These are phyloP conservation scores for Struthio camelus DNA, from an alignment of 2,113 vertebrate species.

Conservation along the genomic window DNA sequence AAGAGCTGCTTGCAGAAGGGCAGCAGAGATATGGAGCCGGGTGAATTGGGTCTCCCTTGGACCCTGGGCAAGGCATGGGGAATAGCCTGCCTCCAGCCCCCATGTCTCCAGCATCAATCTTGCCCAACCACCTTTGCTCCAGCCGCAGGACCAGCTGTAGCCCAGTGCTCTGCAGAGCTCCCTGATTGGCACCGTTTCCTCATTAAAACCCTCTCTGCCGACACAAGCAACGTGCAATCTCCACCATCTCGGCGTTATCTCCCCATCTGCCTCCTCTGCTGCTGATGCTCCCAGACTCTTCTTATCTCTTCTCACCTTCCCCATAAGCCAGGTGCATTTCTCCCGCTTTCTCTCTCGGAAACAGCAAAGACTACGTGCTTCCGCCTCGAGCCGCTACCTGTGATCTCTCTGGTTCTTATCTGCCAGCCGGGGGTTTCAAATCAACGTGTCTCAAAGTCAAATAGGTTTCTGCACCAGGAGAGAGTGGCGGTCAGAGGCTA, in stretches of 20 bases:
- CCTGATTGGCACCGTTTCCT: accelerated
- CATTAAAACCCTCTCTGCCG: neutral
- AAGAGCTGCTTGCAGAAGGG: too few relatives aligned
- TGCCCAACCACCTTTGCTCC: neutral
- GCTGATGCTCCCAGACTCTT: neutral
- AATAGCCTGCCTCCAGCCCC: too few relatives aligned
- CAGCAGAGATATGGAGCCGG: too few relatives aligned
- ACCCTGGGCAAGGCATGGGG: too few relatives aligned
- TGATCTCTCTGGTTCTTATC: neutral
- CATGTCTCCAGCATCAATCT: too few relatives aligned
- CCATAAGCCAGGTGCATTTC: neutral
- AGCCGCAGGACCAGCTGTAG: neutral
- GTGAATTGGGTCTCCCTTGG: too few relatives aligned
- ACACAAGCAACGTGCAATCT: neutral
- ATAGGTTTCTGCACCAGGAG: neutral
- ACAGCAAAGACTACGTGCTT: neutral
- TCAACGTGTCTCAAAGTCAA: constrained; percentile 29
- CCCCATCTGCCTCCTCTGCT: neutral
- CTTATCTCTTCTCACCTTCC: constrained; percentile 53
- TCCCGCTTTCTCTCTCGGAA: neutral
- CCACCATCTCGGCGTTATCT: neutral
- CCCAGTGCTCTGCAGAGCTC: neutral
- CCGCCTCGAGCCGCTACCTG: neutral
- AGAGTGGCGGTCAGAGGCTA: neutral
- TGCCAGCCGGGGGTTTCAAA: neutral